These are phyloP conservation scores for Xylocampa areola DNA, from an alignment of 2,888 invertebrate species.

Conservation along the genomic window DNA sequence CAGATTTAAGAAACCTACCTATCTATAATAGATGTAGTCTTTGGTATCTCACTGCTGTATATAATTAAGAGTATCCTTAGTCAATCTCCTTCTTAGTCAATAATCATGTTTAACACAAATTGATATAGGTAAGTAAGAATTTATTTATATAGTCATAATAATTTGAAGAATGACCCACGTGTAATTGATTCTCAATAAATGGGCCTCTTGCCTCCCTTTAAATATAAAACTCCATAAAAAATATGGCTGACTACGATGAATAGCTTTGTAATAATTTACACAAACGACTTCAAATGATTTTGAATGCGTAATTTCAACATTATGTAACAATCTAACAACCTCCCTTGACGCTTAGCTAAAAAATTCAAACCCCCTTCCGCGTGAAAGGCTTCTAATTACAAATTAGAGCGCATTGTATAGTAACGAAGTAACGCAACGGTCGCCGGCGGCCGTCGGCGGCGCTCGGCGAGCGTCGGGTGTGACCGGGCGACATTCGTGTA, in stretches of 20 bases:
- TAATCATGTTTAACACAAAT: no score
- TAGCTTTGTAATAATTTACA: constrained; percentile 27
- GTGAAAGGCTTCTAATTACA: constrained; percentile 60
- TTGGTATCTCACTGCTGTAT: no score
- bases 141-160: no score
- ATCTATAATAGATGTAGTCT: no score
- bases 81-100: no score
- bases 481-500: constrained; percentile 33
- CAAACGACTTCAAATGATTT: constrained; percentile 50
- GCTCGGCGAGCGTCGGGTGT: constrained; percentile 27
- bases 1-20: no score
- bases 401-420: constrained; percentile 58
- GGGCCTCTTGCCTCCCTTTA: not conserved
- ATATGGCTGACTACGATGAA: constrained; percentile 16
- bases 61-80: no score
- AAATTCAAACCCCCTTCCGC: constrained; percentile 44
- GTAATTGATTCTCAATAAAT: not conserved
- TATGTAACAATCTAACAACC: constrained; percentile 49
- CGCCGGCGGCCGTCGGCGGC: constrained; percentile 44
- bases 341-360: constrained; percentile 46
- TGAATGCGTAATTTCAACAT: constrained; percentile 58
- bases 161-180: no score
- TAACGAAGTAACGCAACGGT: constrained; percentile 48
- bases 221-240: not conserved
- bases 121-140: no score